Evolutionary conservation across 2,797 vertebrate genomes (phyloP), one percentile per base, ranked within the genome.

Genomic region (Tympanoctomys barrerae): DNA sequence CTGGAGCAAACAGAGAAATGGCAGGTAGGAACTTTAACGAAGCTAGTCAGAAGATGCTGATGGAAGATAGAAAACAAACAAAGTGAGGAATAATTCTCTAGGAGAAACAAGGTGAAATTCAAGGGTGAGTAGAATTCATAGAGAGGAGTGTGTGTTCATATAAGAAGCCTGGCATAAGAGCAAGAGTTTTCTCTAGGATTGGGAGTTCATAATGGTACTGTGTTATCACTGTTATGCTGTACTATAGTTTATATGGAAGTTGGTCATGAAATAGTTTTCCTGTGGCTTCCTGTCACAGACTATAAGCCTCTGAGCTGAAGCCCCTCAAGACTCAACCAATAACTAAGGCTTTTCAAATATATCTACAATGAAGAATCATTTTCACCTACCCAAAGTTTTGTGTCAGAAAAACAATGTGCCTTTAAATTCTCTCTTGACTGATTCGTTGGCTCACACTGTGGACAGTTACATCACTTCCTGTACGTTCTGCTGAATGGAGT

Each of bases 241-340:
- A 26, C 24, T 87, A 5, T 33, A 71, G 36, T 59, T 80, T 90
- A 42, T 71, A 57, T 80, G 64, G 24, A 93, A 89, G 19, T 73
- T 94, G 84, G 14, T 19, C 73, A 70, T 88, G 22, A 96, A 78
- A 71, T 83, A 1, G 31, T 88, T 96, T 92, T 87, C 78, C 57
- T 33, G 5, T 92, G n/a, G 1, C 62, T 87, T 79, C 57, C 36
- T 84, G 31, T 33, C 31, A 91, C 61, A 61, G 70, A 2, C 16
- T 83, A 10, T 42, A 49, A 80, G 46, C 11, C 33, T 82, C 42
- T 89, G 70, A 70, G 57, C 33, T 26, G 26, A 96, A n/a, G 2
- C 7, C 87, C 39, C 52, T 87, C 19, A 28, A 73, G 36, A 91
- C 11, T 88, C 31, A 94, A 22, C 4, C 57, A 14, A 68, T 85